Base-by-base conservation (phyloP, 2,888 invertebrate species). In the Eupithecia subfuscata region DNA sequence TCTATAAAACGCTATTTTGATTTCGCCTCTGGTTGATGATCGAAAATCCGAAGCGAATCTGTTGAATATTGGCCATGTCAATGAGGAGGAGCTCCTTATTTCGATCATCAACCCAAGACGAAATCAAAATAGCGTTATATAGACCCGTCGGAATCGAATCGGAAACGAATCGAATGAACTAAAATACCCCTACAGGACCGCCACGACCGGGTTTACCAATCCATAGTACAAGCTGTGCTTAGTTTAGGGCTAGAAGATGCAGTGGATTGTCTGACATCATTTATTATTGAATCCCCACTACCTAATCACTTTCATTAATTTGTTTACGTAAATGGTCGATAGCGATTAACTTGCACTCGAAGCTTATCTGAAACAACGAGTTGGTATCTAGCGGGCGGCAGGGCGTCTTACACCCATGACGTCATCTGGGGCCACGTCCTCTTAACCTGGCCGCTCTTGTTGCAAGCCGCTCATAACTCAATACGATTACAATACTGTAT, bases 391-490 rank as follows among this genome's bases (percentile, higher is more conserved):
- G 88, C 87, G 88, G 88, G 82, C 88, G 88, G 82, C 89, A 85
- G 80, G 81, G 82, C 81, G 83, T 87, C 84, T 86, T 80, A 80
- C 83, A 81, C 83, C 82, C 83, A 82, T 86, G 88, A 88, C 88
- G 90, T 88, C 87, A 89, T 81, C 77, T 77, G 75, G 82, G 89
- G 89, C 90, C 90, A 85, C 84, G 91, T 88, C 87, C 89, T 79
- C 88, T 88, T 90, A 90, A 90, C 91, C 90, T 86, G 84, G 16
- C 79, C 82, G 85, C 83, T 88, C 88, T 89, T 86, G 85, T 87
- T 87, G 86, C 86, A 87, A 85, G 83, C 85, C 79, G 82, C 76
- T 83, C 81, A 84, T 84, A 86, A 86, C 81, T 86, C 84, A 84
- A 83, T 83, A 75, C 79, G 84, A 87, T 87, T 88, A 85, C 83